Evolutionary conservation across 37 sponge, comb jelly and placozoan species (phyloP).

Genomic region (Hexactinellida sp.): DNA sequence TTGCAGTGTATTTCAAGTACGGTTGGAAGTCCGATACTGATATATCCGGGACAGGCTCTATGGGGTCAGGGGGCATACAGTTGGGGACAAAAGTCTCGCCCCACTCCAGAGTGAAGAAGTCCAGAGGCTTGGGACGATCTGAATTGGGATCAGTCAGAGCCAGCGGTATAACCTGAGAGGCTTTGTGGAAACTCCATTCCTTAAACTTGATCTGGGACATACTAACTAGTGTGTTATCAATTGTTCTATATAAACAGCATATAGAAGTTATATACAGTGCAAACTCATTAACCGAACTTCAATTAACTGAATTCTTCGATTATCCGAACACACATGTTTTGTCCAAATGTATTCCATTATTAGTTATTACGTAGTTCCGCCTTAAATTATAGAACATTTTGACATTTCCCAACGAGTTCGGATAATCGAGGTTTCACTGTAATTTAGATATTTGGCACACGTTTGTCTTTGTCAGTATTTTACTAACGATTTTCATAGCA

Average conservation of each 20-base stretch:
- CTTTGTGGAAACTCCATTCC: not conserved
- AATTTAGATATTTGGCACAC: too few relatives aligned
- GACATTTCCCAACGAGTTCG: too few relatives aligned
- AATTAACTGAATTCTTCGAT: too few relatives aligned
- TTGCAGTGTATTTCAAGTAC: not conserved
- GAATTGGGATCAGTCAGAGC: not conserved
- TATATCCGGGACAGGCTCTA: not conserved
- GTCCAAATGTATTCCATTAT: too few relatives aligned
- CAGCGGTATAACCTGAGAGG: not conserved
- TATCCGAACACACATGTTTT: too few relatives aligned
- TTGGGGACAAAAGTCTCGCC: conserved; percentile 67
- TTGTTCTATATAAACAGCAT: not conserved
- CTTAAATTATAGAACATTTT: too few relatives aligned
- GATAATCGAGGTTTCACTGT: too few relatives aligned
- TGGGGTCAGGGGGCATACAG: conserved; percentile 30
- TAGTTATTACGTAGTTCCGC: too few relatives aligned
- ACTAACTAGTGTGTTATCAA: not conserved
- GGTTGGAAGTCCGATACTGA: not conserved
- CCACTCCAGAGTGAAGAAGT: conserved; percentile 86
- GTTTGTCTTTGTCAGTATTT: too few relatives aligned
- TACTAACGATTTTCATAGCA: too few relatives aligned
- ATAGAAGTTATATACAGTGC: not conserved
- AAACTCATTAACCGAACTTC: not conserved
- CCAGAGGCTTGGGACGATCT: conserved; percentile 5
- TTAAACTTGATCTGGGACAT: not conserved